A percentile compares a stretch with the other conserved stretches of the same genome.
phyloP scores from a whole-genome alignment of 2,888 invertebrate genomes.

The Amphipoea oculea region DNA sequence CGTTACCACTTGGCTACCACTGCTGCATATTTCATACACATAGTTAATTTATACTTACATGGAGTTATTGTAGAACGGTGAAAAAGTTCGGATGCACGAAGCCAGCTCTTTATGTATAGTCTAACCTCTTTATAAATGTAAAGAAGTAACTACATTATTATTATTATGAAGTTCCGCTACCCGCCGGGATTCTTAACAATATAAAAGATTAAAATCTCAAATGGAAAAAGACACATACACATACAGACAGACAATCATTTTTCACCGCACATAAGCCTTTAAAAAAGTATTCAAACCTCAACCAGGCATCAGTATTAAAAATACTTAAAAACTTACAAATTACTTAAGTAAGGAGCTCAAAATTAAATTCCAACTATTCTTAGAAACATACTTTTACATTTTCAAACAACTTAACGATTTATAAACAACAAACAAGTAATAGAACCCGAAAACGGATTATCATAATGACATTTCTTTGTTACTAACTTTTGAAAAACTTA shows the following conservation, averaged over 20 bases:
- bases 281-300: not conserved
- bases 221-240: not conserved
- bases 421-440: slow-evolving; percentile 76
- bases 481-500: slow-evolving; percentile 45
- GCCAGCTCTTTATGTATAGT: not conserved
- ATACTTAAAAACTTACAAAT: slow-evolving; percentile 42
- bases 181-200: slow-evolving; percentile 24
- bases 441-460: slow-evolving; percentile 82
- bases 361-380: slow-evolving; percentile 54
- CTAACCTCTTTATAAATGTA: not conserved
- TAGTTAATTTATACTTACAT: not conserved
- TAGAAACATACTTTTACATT: slow-evolving; percentile 54
- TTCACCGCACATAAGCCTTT: slow-evolving; percentile 22
- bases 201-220: slow-evolving; percentile 33
- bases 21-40: not conserved
- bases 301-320: not conserved
- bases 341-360: slow-evolving; percentile 49
- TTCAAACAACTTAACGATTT: slow-evolving; percentile 61
- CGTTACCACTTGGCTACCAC: too few relatives aligned
- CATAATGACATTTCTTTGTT: slow-evolving; percentile 84
- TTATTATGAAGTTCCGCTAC: slow-evolving; percentile 16
- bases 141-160: not conserved
- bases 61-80: not conserved
- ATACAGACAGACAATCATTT: not conserved
- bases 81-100: not conserved